phyloP scores from a whole-genome alignment of 2,113 vertebrate genomes.

The Neomonachus schauinslandi region DNA sequence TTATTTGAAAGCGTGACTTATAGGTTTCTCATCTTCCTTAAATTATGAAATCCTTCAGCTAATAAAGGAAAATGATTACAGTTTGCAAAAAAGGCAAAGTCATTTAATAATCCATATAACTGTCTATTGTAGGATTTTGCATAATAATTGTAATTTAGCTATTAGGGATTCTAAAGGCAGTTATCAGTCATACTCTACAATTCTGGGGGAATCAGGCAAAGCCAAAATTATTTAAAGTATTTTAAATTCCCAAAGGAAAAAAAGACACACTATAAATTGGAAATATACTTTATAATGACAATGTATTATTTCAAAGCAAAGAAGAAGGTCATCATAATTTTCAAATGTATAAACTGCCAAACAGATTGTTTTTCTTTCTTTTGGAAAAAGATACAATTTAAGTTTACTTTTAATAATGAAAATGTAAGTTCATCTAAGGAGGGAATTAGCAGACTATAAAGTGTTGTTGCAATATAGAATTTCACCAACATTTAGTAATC shows the following conservation, averaged over 20 bases:
- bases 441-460: background rate
- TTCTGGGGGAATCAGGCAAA: slow-evolving; percentile 82
- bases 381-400: slow-evolving; percentile 6
- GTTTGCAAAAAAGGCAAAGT: slow-evolving; percentile 89
- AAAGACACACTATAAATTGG: slow-evolving; percentile 73
- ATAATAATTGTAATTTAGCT: slow-evolving; percentile 92
- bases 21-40: slow-evolving; percentile 91
- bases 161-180: slow-evolving; percentile 88
- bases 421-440: background rate
- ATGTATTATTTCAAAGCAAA: slow-evolving; percentile 71
- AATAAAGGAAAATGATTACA: slow-evolving; percentile 92
- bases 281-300: slow-evolving; percentile 80
- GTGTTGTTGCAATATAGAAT: background rate
- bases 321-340: slow-evolving; percentile 75
- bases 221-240: slow-evolving; percentile 83
- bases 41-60: slow-evolving; percentile 92
- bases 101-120: slow-evolving; percentile 91
- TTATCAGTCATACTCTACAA: slow-evolving; percentile 86
- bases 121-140: slow-evolving; percentile 88
- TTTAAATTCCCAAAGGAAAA: slow-evolving; percentile 77
- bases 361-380: slow-evolving; percentile 59
- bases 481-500: background rate
- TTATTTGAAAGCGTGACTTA: slow-evolving; percentile 92
- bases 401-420: slow-evolving; percentile 30
- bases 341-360: slow-evolving; percentile 69